Evolutionary conservation across 2,888 invertebrate genomes (phyloP).

Genomic region (Cephus spinipes): DNA sequence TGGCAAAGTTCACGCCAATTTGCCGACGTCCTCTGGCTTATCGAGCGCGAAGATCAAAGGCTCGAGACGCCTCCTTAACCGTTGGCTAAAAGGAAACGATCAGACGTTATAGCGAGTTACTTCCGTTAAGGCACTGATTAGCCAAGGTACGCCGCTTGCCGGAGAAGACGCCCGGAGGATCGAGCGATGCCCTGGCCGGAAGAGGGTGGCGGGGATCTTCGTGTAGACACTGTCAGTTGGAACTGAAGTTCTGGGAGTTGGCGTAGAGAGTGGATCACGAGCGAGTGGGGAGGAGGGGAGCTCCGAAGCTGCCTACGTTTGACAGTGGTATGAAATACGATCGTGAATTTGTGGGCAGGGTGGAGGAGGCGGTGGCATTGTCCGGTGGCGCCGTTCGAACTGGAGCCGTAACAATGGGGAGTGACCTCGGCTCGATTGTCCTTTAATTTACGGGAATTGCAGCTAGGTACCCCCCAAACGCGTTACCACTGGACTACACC

Average conservation of each 20-base stretch:
- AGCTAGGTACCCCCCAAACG: slow-evolving; percentile 22
- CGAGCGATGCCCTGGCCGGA: too few species aligned
- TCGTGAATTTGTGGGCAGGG: slow-evolving; percentile 35
- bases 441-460: slow-evolving; percentile 62
- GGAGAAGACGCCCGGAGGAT: background rate
- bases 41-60: slow-evolving; percentile 41
- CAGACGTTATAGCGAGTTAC: background rate
- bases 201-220: slow-evolving; percentile 1
- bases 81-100: background rate
- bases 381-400: slow-evolving; percentile 47
- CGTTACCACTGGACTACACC: slow-evolving; percentile 24
- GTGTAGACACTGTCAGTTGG: background rate
- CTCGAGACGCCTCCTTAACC: background rate
- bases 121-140: background rate
- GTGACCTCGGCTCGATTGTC: slow-evolving; percentile 59
- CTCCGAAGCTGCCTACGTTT: slow-evolving; percentile 34
- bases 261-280: too few species aligned
- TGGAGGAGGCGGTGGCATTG: slow-evolving; percentile 34
- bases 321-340: slow-evolving; percentile 58
- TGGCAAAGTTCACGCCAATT: slow-evolving; percentile 32
- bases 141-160: too few species aligned
- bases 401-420: slow-evolving; percentile 53
- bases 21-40: slow-evolving; percentile 21
- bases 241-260: background rate
- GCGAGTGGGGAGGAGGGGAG: slow-evolving; percentile 9